A percentile compares a stretch with the other conserved stretches of the same genome.
These are phyloP conservation scores for Centropyge bicolor DNA, from an alignment of 2,797 vertebrate species.

Conservation along the genomic window DNA sequence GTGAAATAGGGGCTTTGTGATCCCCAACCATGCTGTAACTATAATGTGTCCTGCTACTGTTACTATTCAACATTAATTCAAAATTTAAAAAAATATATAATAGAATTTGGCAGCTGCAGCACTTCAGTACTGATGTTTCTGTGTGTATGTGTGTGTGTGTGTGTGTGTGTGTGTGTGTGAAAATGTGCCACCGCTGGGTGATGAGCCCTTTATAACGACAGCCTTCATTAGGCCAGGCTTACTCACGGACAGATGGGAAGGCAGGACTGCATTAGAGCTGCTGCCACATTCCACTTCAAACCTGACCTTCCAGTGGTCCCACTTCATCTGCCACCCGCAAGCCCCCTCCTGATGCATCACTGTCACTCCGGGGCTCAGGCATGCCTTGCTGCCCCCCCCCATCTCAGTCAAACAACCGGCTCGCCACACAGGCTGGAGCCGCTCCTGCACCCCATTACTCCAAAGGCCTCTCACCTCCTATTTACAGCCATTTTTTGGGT, in stretches of 20 bases:
- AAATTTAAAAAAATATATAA: neutral
- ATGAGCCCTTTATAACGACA: constrained; percentile 68
- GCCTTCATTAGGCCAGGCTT: constrained; percentile 71
- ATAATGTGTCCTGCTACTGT: neutral
- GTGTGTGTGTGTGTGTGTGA: constrained; percentile 25
- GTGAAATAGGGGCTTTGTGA: neutral
- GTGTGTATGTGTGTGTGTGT: constrained; percentile 2
- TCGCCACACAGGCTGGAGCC: constrained; percentile 70
- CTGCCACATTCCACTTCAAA: constrained; percentile 79
- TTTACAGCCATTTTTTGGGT: constrained; percentile 66
- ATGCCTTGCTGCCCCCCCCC: constrained; percentile 47
- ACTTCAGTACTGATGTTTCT: constrained; percentile 26
- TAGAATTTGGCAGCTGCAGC: constrained; percentile 17
- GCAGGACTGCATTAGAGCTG: constrained; percentile 75
- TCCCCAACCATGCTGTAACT: neutral
- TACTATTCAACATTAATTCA: constrained; percentile 3
- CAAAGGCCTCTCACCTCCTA: constrained; percentile 70
- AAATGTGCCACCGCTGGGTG: constrained; percentile 54
- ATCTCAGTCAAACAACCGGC: constrained; percentile 60
- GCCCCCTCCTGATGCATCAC: constrained; percentile 76
- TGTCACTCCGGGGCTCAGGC: constrained; percentile 64
- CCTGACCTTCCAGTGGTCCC: constrained; percentile 81
- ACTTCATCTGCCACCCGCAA: constrained; percentile 72
- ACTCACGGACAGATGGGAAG: constrained; percentile 73
- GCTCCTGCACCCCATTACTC: constrained; percentile 77